A percentile compares a stretch with the other conserved stretches of the same genome.
Evolutionary conservation across 2,797 vertebrate genomes (phyloP).

Genomic region (Eleutherodactylus coqui): DNA sequence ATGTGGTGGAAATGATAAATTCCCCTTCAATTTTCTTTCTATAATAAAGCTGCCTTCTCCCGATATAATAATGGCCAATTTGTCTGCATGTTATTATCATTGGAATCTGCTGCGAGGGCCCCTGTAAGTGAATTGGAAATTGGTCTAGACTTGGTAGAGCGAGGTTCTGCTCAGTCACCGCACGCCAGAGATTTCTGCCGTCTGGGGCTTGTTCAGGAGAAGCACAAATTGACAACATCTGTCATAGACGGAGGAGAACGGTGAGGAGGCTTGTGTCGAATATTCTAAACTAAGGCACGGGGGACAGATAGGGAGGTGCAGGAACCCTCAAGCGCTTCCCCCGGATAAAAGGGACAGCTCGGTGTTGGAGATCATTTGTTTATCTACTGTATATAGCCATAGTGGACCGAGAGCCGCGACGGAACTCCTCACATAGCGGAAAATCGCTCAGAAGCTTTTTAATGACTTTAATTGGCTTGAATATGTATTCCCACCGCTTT

Average conservation of each 20-base stretch:
- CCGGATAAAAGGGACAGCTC: not conserved
- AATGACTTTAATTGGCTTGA: not conserved
- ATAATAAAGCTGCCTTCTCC: slow-evolving; percentile 25
- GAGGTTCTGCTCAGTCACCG: not conserved
- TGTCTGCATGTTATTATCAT: slow-evolving; percentile 46
- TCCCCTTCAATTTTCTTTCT: slow-evolving; percentile 39
- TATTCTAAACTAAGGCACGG: not conserved
- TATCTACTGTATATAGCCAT: not conserved
- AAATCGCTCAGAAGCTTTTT: not conserved
- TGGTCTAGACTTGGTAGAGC: slow-evolving; percentile 47
- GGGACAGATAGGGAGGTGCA: not conserved
- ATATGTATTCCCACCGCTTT: not conserved
- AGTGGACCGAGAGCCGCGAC: not conserved
- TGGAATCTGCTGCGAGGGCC: slow-evolving; percentile 23
- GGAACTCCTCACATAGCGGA: not conserved
- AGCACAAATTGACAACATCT: slow-evolving; percentile 31
- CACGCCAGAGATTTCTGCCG: slow-evolving; percentile 14
- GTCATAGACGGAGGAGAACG: not conserved
- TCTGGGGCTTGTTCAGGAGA: slow-evolving; percentile 20
- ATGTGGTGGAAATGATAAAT: slow-evolving; percentile 37
- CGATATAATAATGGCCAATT: slow-evolving; percentile 53
- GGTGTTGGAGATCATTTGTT: not conserved
- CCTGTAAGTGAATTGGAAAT: slow-evolving; percentile 49
- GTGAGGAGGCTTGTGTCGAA: not conserved
- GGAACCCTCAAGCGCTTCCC: not conserved